phyloP scores from a whole-genome alignment of 2,888 invertebrate genomes.

The Hypselothyrea guttata region DNA sequence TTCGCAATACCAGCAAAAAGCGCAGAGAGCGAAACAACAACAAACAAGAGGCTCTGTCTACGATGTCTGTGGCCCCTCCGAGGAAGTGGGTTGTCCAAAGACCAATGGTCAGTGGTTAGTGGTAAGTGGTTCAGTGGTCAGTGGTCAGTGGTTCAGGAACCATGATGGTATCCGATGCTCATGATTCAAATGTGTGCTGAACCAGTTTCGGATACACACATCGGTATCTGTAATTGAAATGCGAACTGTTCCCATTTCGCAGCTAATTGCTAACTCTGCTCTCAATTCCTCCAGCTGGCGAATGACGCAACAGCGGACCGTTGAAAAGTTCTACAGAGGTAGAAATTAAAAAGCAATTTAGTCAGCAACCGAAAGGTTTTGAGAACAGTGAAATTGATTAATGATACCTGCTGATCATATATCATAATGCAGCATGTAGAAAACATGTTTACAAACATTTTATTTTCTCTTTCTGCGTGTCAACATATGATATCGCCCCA shows the following conservation, averaged over 20 bases:
- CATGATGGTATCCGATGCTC: conserved; percentile 1
- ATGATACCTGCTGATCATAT: conserved; percentile 19
- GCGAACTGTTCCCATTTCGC: conserved; percentile 18
- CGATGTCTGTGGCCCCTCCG: conserved; percentile 19
- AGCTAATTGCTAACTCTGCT: not conserved
- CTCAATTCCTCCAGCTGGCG: conserved; percentile 9
- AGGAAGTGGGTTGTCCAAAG: conserved; percentile 19
- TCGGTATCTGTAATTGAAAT: conserved; percentile 25
- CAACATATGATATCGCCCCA: conserved; percentile 10
- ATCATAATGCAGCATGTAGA: not conserved
- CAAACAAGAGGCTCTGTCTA: conserved; percentile 16
- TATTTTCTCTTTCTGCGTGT: not conserved
- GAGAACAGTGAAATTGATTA: conserved; percentile 39
- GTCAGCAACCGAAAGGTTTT: conserved; percentile 13
- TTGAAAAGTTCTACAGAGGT: conserved; percentile 11
- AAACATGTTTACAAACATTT: conserved; percentile 1
- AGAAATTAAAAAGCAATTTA: conserved; percentile 48
- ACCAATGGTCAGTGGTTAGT: conserved; percentile 1
- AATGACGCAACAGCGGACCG: conserved; percentile 9
- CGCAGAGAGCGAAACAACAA: conserved; percentile 19
- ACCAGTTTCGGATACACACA: conserved; percentile 25
- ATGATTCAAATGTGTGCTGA: conserved; percentile 29
- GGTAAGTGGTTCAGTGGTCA: not conserved
- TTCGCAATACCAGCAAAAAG: conserved; percentile 48
- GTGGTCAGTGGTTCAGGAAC: not conserved